Evolutionary conservation across 2,113 vertebrate species (phyloP), one percentile per base, ranked within the genome.

Genomic region (Phrynosoma platyrhinos): DNA sequence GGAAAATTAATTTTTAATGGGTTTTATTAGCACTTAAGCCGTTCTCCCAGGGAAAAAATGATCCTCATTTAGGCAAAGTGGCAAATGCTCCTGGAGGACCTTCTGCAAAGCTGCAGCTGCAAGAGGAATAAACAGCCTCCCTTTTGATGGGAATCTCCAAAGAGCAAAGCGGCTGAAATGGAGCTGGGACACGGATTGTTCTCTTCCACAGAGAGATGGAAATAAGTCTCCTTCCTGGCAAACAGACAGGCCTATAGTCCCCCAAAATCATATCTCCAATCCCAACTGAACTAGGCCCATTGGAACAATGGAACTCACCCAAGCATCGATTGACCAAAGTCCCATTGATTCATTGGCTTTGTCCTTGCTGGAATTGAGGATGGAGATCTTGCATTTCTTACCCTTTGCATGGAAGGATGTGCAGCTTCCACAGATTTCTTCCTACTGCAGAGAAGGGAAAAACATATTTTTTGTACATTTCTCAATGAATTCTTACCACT

Each of bases 1-100:
- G 90, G 93, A 92, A 95, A 96, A 95, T 96, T 94, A 93, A 96
- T 96, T 96, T 96, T 91, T 94, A 95, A 95, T 93, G 95, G 90
- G 85, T 92, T 95, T 95, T 95, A 94, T 95, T 94, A 93, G 88
- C 4, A 58, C 82, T 95, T 93, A 93, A 96, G 89, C 89, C 86
- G 84, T 94, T 93, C 90, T 79, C 47, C 91, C 87, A 91, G 88
- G 89, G 93, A 91, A 55, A 91, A 94, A 96, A 95, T 92, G 94
- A 95, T 94, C 91, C 88, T 66, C 62, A 74, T 90, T 91, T 90
- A 82, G 94, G 85, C 18, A 40, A 91, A 84, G 84, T 84, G 82
- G 88, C 89, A 91, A 90, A 86, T 91, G 94, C 90, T 94, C 93
- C 78, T 14, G 0, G 53, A 90, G 88, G 88, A 83, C 89, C 90